phyloP scores from a whole-genome alignment of 2,797 vertebrate genomes.

The Mormyrus proboscirostris region DNA sequence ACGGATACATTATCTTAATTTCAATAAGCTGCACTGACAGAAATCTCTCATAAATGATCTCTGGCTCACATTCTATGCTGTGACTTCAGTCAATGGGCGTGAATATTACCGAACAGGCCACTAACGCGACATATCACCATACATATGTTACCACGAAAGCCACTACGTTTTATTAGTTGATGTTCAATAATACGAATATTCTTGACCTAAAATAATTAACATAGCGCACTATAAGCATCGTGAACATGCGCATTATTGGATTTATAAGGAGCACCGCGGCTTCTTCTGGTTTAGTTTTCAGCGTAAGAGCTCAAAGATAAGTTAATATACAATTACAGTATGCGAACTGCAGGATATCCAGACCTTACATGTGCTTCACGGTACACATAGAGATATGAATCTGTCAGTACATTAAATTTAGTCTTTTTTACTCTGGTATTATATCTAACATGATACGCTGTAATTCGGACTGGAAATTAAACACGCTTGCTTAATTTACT shows the following conservation, averaged over 20 bases:
- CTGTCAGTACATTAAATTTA: not conserved
- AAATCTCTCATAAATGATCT: not conserved
- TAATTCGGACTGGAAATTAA: not conserved
- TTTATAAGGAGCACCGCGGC: not conserved
- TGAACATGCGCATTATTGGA: not conserved
- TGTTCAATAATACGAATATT: not conserved
- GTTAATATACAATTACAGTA: not conserved
- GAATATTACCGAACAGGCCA: not conserved
- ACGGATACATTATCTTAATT: not conserved
- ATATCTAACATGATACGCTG: not conserved
- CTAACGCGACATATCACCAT: not conserved
- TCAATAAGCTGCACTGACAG: not conserved
- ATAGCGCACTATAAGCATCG: not conserved
- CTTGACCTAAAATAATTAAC: not conserved
- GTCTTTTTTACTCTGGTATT: not conserved
- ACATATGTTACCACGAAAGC: not conserved
- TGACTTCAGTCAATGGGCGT: not conserved
- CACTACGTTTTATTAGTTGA: not conserved
- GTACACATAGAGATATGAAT: not conserved
- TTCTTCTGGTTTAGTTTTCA: not conserved
- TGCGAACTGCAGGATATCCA: not conserved
- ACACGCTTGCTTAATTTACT: not conserved
- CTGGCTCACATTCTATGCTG: not conserved
- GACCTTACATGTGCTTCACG: not conserved
- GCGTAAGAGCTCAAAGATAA: not conserved